A percentile compares a stretch with the other conserved stretches of the same genome.
These are phyloP conservation scores for Gryllus longicercus DNA, from an alignment of 2,888 invertebrate genomes.

Conservation along the genomic window DNA sequence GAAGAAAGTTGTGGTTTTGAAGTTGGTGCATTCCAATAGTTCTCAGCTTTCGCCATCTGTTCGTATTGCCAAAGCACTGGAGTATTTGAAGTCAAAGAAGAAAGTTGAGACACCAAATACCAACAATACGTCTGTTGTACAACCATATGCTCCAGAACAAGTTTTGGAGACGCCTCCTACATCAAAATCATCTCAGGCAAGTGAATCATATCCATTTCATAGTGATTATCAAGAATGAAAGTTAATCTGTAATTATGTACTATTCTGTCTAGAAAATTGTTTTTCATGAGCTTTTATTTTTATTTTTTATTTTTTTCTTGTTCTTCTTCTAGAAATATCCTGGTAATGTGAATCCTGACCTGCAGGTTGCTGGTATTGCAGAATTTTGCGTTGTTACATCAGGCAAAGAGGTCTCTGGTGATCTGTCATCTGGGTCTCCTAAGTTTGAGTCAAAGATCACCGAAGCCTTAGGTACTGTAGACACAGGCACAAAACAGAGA, in stretches of 20 bases:
- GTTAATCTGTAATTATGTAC: too few species aligned
- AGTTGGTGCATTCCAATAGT: neutral
- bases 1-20: neutral
- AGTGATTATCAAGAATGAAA: too few species aligned
- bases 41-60: neutral
- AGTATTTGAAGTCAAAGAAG: neutral
- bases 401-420: neutral
- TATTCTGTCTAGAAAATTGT: too few species aligned
- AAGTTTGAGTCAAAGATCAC: constrained; percentile 1
- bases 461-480: neutral
- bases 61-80: neutral
- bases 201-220: too few species aligned
- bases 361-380: neutral
- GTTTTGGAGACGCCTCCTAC: too few species aligned
- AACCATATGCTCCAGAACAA: too few species aligned
- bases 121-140: neutral
- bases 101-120: neutral
- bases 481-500: neutral
- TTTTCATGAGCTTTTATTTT: neutral
- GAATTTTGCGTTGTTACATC: constrained; percentile 1
- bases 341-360: neutral
- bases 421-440: neutral
- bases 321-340: neutral
- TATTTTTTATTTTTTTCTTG: neutral
- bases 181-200: too few species aligned